These are phyloP conservation scores for Orthochromis indermauri DNA, from an alignment of 2,113 vertebrate genomes.

Conservation along the genomic window DNA sequence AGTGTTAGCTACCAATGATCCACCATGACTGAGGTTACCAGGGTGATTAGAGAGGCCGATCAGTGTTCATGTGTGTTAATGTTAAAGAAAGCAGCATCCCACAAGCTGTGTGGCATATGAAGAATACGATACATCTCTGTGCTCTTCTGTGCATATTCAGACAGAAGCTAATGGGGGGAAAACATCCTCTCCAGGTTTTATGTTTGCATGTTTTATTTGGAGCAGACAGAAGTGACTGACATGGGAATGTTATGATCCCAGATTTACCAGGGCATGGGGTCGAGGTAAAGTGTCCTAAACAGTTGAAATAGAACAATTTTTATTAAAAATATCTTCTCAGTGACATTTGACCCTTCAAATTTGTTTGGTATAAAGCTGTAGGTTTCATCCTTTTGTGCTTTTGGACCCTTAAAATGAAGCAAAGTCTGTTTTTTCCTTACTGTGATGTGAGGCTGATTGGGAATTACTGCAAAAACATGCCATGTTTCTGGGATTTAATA, in stretches of 20 bases:
- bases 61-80: background rate
- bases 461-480: background rate
- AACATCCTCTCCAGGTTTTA: background rate
- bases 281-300: background rate
- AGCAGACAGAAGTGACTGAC: background rate
- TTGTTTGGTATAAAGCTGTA: background rate
- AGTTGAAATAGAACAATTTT: background rate
- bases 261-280: background rate
- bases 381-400: accelerated
- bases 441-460: background rate
- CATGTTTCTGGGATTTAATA: background rate
- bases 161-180: background rate
- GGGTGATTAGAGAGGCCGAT: background rate
- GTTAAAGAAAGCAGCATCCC: background rate
- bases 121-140: accelerated
- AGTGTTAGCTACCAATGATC: accelerated
- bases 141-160: background rate
- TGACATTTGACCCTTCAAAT: accelerated
- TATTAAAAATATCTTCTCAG: background rate
- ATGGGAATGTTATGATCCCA: background rate
- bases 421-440: accelerated
- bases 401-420: background rate
- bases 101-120: accelerated
- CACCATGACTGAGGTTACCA: background rate
- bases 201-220: background rate